These are phyloP conservation scores for Ginglymostoma cirratum DNA, from an alignment of 2,113 vertebrate species.

Conservation along the genomic window DNA sequence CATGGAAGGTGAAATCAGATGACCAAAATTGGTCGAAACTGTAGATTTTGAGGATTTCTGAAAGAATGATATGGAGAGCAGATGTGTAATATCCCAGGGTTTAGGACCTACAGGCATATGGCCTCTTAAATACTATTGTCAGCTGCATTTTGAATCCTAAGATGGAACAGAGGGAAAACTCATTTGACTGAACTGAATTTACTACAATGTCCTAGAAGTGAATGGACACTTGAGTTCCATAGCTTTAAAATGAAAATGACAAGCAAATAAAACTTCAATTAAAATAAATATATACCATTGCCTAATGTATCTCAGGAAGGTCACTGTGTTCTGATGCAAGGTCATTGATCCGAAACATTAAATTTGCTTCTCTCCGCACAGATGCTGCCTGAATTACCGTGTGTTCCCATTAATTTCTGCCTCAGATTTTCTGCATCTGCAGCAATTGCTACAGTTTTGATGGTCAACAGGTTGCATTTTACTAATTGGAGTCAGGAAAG, in stretches of 20 bases:
- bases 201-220: neutral
- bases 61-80: too few species aligned
- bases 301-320: neutral
- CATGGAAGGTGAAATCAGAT: too few species aligned
- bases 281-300: neutral
- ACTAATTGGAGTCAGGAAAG: neutral
- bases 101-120: too few species aligned
- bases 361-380: too few species aligned
- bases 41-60: neutral
- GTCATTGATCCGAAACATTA: too few species aligned
- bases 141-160: neutral
- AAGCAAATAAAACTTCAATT: neutral
- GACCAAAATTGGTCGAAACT: too few species aligned
- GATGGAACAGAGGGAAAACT: neutral
- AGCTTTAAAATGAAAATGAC: neutral
- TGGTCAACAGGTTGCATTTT: neutral
- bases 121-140: neutral
- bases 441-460: neutral
- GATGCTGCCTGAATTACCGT: too few species aligned
- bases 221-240: neutral
- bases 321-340: too few species aligned
- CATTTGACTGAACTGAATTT: neutral
- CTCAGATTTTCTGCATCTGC: too few species aligned
- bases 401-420: too few species aligned
- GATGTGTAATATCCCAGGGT: too few species aligned